These are phyloP conservation scores for Calcarius lapponicus DNA, from an alignment of 2,797 vertebrate species.

Conservation along the genomic window DNA sequence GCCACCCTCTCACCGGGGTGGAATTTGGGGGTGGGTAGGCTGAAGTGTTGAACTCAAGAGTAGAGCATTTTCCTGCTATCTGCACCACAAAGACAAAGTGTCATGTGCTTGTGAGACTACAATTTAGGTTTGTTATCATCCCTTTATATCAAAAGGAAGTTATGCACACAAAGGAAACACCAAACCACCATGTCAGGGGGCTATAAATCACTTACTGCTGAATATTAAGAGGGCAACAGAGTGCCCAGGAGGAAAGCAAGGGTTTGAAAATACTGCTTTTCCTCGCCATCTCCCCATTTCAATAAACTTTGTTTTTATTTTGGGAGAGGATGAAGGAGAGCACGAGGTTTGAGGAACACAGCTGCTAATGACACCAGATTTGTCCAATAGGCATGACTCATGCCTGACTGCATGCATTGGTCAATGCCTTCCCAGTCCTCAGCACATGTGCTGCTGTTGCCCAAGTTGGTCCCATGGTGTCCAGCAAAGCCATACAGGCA, in stretches of 20 bases:
- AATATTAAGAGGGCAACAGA: not conserved
- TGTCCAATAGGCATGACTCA: not conserved
- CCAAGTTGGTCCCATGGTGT: not conserved
- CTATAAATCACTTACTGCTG: conserved; percentile 32
- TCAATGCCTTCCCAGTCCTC: not conserved
- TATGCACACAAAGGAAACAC: conserved; percentile 54
- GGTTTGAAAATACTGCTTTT: not conserved
- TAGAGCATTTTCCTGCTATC: not conserved
- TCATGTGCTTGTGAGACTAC: conserved; percentile 42
- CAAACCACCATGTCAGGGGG: conserved; percentile 20
- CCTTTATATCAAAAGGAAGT: conserved; percentile 48
- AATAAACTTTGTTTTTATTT: not conserved
- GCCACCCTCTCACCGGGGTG: not conserved
- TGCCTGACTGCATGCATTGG: not conserved
- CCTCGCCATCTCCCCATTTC: not conserved
- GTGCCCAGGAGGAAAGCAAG: not conserved
- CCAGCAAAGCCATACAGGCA: not conserved
- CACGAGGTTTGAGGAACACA: not conserved
- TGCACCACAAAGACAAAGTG: not conserved
- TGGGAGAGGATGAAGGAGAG: not conserved
- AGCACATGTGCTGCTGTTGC: not conserved
- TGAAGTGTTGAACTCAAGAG: not conserved
- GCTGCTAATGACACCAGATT: not conserved
- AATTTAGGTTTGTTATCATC: conserved; percentile 38
- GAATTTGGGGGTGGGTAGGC: not conserved